phyloP scores from a whole-genome alignment of 2,113 vertebrate genomes.

The Pipa parva region DNA sequence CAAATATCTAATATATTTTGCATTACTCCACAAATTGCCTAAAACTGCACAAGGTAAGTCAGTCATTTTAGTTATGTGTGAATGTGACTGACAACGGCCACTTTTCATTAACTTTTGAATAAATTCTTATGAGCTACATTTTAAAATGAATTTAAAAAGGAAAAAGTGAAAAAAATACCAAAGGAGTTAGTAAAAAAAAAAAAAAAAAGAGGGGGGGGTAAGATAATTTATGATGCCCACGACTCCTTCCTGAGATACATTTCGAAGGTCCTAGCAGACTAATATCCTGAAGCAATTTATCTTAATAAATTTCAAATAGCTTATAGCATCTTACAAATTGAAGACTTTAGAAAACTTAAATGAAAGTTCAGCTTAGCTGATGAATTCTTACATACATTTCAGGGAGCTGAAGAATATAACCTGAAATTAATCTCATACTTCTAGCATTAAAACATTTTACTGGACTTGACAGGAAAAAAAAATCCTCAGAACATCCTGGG shows the following conservation, averaged over 20 bases:
- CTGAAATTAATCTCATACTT: slow-evolving; percentile 5
- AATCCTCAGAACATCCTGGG: too few relatives aligned
- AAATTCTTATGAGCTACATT: too few relatives aligned
- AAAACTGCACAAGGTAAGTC: too few relatives aligned
- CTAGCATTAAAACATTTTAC: not conserved
- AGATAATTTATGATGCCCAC: slow-evolving; percentile 24
- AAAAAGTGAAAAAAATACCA: not conserved
- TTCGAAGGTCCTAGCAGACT: slow-evolving; percentile 29
- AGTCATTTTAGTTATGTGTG: too few relatives aligned
- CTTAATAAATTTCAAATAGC: slow-evolving; percentile 40
- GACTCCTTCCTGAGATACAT: slow-evolving; percentile 15
- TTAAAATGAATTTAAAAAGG: too few relatives aligned
- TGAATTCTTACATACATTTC: not conserved
- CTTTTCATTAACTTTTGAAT: too few relatives aligned
- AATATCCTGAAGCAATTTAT: slow-evolving; percentile 40
- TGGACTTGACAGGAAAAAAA: too few relatives aligned
- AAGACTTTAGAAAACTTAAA: slow-evolving; percentile 31
- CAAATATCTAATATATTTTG: too few relatives aligned
- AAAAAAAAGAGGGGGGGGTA: too few relatives aligned
- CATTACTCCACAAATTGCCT: too few relatives aligned
- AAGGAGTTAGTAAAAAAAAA: slow-evolving; percentile 18
- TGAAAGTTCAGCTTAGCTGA: slow-evolving; percentile 33
- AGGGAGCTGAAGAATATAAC: not conserved
- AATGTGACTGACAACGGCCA: too few relatives aligned
- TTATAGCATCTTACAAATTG: slow-evolving; percentile 32